Evolutionary conservation across 2,888 invertebrate species (phyloP), one percentile per base, ranked within the genome.

Genomic region (Laspeyria flexula): DNA sequence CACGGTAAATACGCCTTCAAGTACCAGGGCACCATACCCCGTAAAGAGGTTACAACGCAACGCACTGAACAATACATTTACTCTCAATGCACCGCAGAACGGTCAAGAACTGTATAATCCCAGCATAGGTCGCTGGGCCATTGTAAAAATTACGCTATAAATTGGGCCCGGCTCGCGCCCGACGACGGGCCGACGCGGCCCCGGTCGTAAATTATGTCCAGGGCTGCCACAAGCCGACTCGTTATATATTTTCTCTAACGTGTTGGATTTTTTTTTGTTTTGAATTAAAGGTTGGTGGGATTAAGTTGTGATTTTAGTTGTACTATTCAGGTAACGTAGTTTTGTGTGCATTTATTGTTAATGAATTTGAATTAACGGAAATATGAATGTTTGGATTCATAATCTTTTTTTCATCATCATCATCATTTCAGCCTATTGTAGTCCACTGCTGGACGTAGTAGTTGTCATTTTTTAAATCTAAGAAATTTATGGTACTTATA

Each of bases 81-180:
- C 34, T 43, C 47, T 37, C 45, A 34, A 25, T 55, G 53, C 58
- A 55, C 43, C 43, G 35, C 35, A 35, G 41, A 13, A 46, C 40
- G 62, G 59, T 62, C 59, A 65, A 64, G 69, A 57, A 69, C 67
- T 77, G 77, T 77, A 75, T 77, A 78, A 79, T 73, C 55, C 61
- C 74, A 60, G 67, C 65, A 67, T 72, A 70, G 73, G 73, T 71
- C 73, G 75, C 65, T 76, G 75, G 77, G 75, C 81, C 79, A 87
- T 88, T 88, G 86, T 89, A 87, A 87, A 87, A 88, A 89, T 88
- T 82, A 83, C 83, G 76, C 83, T 65, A 86, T 89, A 89, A 89
- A 89, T 90, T 83, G 78, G 79, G 71, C 75, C 79, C 46, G 49
- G 64, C 60, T 60, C 60, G 63, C 54, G 58, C 45, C 51, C 62